Evolutionary conservation across 1,140 invertebrate genomes (phyloP), one percentile per base, ranked within the genome.

Genomic region (Coenobita brevimanus): DNA sequence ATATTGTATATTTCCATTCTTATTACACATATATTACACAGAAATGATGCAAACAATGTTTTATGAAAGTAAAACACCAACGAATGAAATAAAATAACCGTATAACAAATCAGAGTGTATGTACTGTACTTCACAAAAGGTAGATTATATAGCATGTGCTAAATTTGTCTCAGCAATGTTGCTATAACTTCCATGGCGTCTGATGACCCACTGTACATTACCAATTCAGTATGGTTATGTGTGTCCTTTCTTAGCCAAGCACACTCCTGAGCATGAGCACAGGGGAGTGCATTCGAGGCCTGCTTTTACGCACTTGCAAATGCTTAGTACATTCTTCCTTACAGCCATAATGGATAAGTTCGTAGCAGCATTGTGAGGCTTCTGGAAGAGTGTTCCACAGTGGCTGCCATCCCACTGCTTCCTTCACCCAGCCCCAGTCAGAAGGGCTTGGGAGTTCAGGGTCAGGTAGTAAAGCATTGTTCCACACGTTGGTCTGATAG

Each of bases 361-460:
- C 36, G 46, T 78, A 78, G 75, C 75, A 78, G 75, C 38, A n/a
- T 46, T 78, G 36, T 78, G 75, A 78, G 38, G 75, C 75, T 78
- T 41, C 71, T 75, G 71, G 71, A 30, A 75, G 71, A 36, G 71
- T 75, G 71, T 17, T 75, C 71, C 38, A 76, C 13, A 76, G 41
- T 41, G 73, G 38, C 41, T 76, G 41, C 36, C 73, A 76, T 76
- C 36, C 73, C 33, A 41, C 73, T 76, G 33, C 73, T 76, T 43
- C 73, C 73, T 43, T 76, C 46, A 76, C 73, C 73, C 73, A 76
- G 73, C 73, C 73, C 73, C 36, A 43, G 73, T 76, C 33, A 41
- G 38, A 76, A n/a, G 73, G 38, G n/a, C n/a, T 43, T 76, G 41
- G 38, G 1, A 76, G 73, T 38, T 76, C 36, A 76, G 73, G 33